phyloP scores from a whole-genome alignment of 2,797 vertebrate genomes.

The Pangasius larnaudii region DNA sequence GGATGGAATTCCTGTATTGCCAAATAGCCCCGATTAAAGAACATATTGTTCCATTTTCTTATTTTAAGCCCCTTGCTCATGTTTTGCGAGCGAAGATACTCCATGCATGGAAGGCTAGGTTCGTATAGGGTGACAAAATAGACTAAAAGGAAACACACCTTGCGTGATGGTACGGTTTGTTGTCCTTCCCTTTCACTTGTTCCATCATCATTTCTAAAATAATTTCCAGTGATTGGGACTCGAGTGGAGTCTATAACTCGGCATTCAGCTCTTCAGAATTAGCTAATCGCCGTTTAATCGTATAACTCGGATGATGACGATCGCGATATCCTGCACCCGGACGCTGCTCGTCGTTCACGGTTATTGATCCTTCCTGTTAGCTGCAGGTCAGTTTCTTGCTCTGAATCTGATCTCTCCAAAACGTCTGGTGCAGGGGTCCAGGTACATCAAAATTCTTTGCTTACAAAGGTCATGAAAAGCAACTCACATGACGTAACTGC shows the following conservation, averaged over 20 bases:
- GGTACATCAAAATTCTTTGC: background rate
- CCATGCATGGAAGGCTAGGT: too few relatives aligned
- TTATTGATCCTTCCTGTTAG: background rate
- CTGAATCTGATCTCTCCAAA: background rate
- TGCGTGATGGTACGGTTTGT: background rate
- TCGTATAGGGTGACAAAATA: too few relatives aligned
- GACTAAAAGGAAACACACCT: background rate
- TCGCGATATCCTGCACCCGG: background rate
- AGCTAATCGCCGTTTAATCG: background rate
- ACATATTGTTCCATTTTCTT: slow-evolving; percentile 44
- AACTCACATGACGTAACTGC: background rate
- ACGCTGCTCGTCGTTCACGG: background rate
- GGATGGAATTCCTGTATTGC: too few relatives aligned
- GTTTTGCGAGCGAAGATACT: too few relatives aligned
- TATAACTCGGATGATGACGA: too few relatives aligned
- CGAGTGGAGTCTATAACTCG: background rate
- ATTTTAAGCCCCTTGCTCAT: slow-evolving; percentile 48
- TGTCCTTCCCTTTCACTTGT: background rate
- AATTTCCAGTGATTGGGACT: background rate
- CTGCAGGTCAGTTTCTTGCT: background rate
- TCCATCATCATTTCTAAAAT: background rate
- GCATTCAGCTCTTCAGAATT: background rate
- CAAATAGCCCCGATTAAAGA: too few relatives aligned
- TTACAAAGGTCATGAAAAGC: background rate
- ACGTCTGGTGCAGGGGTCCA: background rate